Evolutionary conservation across 2,797 vertebrate species (phyloP), one percentile per base, ranked within the genome.

Genomic region (Melanogrammus aeglefinus): DNA sequence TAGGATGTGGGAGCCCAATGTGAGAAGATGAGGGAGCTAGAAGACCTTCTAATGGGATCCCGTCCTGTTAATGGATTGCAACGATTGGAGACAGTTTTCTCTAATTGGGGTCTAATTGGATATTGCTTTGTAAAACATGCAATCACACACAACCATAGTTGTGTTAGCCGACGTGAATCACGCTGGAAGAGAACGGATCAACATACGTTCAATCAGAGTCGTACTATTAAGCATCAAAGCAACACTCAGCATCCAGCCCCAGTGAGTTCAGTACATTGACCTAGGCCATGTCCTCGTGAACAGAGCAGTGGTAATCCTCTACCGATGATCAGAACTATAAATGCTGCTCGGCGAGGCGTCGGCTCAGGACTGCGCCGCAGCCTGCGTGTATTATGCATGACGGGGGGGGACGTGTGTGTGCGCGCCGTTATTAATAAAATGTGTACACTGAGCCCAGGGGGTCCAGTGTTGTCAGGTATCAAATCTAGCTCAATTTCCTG

Each of bases 371-470:
- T 69, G 27, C 63, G 12, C n/a, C 4, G 63, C 27, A 69, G 63
- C 63, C 63, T 69, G 24, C 63, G 7, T 27, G 63, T 24, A 63
- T 69, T 69, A 69, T 69, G 63, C 63, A 69, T 69, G 63, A 69
- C 27, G 63, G 27, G 63, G 63, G 63, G 8, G 7, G 8, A 21
- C 8, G 57, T 63, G 57, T 63, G 57, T 27, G 51, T 63, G n/a
- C 7, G 63, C 63, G 63, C 63, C 27, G 63, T 69, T 69, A 69
- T 27, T 69, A 69, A 69, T 27, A 69, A 9, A 69, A 69, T 69
- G 63, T 69, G 63, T 69, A 69, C 63, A 27, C 63, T 69, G 63
- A 69, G 24, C 63, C 63, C 63, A 27, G 7, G 63, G 63, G 63
- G 63, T 69, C 24, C 27, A 27, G 63, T 69, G 63, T 27, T 69